phyloP scores from a whole-genome alignment of 2,888 invertebrate genomes.

The Argyresthia albistria region DNA sequence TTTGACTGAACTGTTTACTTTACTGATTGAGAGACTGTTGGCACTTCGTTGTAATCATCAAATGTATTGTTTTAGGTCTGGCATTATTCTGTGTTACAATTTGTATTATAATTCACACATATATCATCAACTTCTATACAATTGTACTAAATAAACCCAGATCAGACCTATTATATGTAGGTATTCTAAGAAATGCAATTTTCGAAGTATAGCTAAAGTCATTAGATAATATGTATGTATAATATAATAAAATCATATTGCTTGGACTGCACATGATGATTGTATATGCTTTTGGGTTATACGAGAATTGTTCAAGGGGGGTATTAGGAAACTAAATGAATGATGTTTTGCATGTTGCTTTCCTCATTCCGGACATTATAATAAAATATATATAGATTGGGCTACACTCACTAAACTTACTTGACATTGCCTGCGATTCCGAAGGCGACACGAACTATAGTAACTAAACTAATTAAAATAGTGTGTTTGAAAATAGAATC shows the following conservation, averaged over 20 bases:
- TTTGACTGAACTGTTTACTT: too few relatives aligned
- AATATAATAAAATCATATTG: slow-evolving; percentile 19
- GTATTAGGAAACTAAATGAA: too few relatives aligned
- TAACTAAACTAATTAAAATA: too few relatives aligned
- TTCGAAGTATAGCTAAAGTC: slow-evolving; percentile 19
- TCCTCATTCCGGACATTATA: too few relatives aligned
- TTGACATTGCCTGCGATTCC: too few relatives aligned
- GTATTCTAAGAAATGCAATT: background rate
- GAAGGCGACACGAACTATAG: too few relatives aligned
- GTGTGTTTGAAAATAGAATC: too few relatives aligned
- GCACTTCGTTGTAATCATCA: background rate
- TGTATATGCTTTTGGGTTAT: slow-evolving; percentile 11
- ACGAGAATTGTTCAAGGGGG: too few relatives aligned
- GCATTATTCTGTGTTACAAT: background rate
- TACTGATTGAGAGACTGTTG: background rate
- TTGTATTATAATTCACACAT: background rate
- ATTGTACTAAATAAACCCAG: background rate
- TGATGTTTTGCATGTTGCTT: too few relatives aligned
- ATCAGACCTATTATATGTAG: too few relatives aligned
- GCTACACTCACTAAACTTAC: too few relatives aligned
- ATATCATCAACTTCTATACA: background rate
- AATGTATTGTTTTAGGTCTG: background rate
- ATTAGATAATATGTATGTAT: slow-evolving; percentile 22
- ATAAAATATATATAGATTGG: too few relatives aligned
- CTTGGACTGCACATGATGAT: slow-evolving; percentile 37